Evolutionary conservation across 2,888 invertebrate genomes (phyloP).

Genomic region (Synanthedon tipuliformis): DNA sequence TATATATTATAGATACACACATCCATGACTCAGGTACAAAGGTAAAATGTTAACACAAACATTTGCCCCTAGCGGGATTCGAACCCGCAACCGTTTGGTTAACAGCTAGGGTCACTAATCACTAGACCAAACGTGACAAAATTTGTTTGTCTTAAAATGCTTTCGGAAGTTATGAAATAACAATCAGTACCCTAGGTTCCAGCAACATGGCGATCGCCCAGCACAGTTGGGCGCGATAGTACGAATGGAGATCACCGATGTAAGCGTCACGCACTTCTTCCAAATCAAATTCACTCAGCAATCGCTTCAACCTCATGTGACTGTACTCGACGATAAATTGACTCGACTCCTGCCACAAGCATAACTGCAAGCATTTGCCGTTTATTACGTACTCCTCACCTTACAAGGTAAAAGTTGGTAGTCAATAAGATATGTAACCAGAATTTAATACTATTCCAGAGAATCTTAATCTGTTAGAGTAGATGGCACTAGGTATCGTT

Average conservation of each 20-base stretch:
- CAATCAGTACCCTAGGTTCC: conserved; percentile 39
- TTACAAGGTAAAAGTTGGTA: too few species aligned
- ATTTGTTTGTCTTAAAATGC: not conserved
- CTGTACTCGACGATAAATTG: conserved; percentile 26
- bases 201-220: conserved; percentile 50
- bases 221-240: conserved; percentile 51
- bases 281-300: conserved; percentile 36
- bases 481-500: not conserved
- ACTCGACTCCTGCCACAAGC: conserved; percentile 33
- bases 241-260: conserved; percentile 26
- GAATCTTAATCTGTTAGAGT: not conserved
- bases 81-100: too few species aligned
- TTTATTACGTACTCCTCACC: not conserved
- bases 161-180: not conserved
- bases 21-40: too few species aligned
- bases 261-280: conserved; percentile 19
- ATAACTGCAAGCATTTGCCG: conserved; percentile 22
- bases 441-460: too few species aligned
- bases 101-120: too few species aligned
- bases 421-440: too few species aligned
- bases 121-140: too few species aligned
- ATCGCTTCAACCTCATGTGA: conserved; percentile 20
- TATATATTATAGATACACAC: too few species aligned
- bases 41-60: too few species aligned
- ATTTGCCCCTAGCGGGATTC: too few species aligned